Evolutionary conservation across 2,888 invertebrate species (phyloP), one percentile per base, ranked within the genome.

Genomic region (Artemia sinica): DNA sequence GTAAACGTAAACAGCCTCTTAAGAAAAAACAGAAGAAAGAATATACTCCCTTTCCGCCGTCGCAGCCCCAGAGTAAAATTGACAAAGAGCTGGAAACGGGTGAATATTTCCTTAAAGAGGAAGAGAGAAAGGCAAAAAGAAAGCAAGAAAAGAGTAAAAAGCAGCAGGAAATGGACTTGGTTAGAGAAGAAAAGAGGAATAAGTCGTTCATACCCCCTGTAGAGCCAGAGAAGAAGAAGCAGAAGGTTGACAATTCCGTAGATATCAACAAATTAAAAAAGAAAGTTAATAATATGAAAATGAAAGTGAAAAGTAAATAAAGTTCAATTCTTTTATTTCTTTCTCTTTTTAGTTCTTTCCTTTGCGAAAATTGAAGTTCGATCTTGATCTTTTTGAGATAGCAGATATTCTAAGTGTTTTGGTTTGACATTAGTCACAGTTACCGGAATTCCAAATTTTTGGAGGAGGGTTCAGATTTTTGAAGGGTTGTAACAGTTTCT

Each of bases 21-120:
- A 87, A 87, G 74, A 92, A 90, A 79, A 86, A 85, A 74, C 81
- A 83, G n/a, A 96, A 96, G 82, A 91, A 91, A 77, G 86, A 86
- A 11, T 98, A 97, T 77, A 97, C 96, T 71, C 97, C 97, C 41
- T 98, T 97, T 84, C 97, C 98, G 70, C 97, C 97, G 4, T 84
- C 91, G 6, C 95, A 90, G 76, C 76, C 77, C 13, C 91, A 93
- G 76, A 92, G 94, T 79, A 97, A 97, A 80, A 82, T 85, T 75
- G 97, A 98, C 78, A 88, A 88, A 76, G 84, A 93, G 78, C 79
- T 98, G 76, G 93, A 90, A n/a, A 84, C 88, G 65, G 98, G 98
- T 69, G 96, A 97, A 81, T 98, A 91, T 79, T 98, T 98, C 84
- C 84, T 97, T 68, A 91, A 87, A 74, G 86, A 90, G 76, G 86